Percentiles rank a stretch among this genome's conserved stretches.
These are phyloP conservation scores for Nycticryphes semicollaris DNA, from an alignment of 2,113 vertebrate species.

Conservation along the genomic window DNA sequence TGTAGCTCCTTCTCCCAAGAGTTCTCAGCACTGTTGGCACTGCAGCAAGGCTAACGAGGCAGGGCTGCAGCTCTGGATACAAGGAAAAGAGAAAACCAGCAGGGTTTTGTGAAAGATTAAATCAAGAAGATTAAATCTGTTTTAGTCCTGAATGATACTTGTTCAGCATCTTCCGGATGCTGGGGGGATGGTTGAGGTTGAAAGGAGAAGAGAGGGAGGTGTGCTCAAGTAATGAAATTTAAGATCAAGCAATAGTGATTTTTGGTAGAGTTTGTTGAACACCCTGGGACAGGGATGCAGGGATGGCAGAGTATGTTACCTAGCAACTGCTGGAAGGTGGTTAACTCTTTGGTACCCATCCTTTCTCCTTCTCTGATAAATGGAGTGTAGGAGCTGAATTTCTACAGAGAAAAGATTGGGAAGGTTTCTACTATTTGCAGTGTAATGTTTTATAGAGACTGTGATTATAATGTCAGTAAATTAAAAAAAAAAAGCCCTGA, in stretches of 20 bases:
- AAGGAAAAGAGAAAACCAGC: background rate
- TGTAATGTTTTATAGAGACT: background rate
- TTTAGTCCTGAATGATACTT: background rate
- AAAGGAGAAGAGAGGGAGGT: background rate
- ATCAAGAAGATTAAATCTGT: background rate
- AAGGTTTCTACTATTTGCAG: background rate
- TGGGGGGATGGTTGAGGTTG: background rate
- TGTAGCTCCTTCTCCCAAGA: background rate
- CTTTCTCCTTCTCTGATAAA: background rate
- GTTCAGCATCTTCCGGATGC: background rate
- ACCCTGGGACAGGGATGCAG: background rate
- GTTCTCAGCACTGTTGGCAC: background rate
- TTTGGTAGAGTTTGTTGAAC: background rate
- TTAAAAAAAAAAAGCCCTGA: background rate
- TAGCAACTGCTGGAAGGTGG: constrained; percentile 28
- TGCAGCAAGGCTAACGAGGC: background rate
- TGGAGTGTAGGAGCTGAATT: background rate
- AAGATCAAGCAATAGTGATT: background rate
- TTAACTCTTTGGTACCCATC: background rate
- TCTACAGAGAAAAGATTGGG: background rate
- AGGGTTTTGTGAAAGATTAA: background rate
- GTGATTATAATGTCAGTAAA: background rate
- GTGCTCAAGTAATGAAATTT: background rate
- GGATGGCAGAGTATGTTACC: constrained; percentile 10
- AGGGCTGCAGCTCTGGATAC: background rate